These are phyloP conservation scores for Galerucella pusilla DNA, from an alignment of 2,888 invertebrate genomes.

Conservation along the genomic window DNA sequence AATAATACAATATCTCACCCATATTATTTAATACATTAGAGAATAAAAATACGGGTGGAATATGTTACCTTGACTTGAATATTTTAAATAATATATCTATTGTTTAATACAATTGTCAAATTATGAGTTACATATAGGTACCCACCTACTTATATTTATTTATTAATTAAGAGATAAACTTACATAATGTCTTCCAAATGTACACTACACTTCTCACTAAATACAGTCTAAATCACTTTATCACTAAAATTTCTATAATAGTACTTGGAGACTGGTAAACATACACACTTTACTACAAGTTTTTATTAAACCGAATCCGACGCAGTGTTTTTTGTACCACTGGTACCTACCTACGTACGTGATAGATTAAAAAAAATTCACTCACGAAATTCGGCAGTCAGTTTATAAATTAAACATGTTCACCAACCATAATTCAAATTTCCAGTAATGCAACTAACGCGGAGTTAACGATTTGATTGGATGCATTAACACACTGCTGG, in stretches of 20 bases:
- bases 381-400: slow-evolving; percentile 5
- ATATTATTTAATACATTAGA: not conserved
- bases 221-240: not conserved
- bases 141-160: not conserved
- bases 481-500: slow-evolving; percentile 14
- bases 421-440: slow-evolving; percentile 6
- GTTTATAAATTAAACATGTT: slow-evolving; percentile 11
- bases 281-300: slow-evolving; percentile 19
- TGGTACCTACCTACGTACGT: not conserved
- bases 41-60: not conserved
- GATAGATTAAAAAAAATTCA: slow-evolving; percentile 3
- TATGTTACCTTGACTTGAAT: not conserved
- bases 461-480: slow-evolving; percentile 28
- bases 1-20: not conserved
- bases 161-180: not conserved
- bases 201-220: not conserved
- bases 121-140: not conserved
- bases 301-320: slow-evolving; percentile 14
- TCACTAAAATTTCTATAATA: not conserved
- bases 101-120: too few species aligned
- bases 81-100: not conserved
- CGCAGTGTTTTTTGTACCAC: slow-evolving; percentile 8
- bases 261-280: not conserved
- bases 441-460: not conserved
- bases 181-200: not conserved